phyloP scores from a whole-genome alignment of 1,140 invertebrate genomes.

The Doryteuthis pealeii region DNA sequence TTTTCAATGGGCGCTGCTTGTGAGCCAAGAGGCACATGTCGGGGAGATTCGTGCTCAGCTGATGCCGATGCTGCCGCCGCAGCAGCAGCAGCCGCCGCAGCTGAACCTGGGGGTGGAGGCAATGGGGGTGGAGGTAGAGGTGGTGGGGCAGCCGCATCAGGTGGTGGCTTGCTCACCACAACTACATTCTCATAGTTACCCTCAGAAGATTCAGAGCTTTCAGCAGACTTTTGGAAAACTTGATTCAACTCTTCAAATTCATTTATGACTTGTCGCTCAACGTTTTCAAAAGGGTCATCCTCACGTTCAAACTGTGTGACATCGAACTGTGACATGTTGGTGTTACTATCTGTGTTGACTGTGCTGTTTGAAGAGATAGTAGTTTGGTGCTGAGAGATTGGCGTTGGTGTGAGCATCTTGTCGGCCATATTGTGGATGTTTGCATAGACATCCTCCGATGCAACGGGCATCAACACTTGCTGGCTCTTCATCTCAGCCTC shows the following conservation, averaged over 20 bases:
- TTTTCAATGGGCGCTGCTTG: background rate
- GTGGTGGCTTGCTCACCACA: background rate
- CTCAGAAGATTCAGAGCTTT: conserved; percentile 14
- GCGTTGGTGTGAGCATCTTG: conserved; percentile 37
- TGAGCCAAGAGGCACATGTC: background rate
- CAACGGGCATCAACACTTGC: conserved; percentile 6
- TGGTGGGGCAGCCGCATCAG: conserved; percentile 1
- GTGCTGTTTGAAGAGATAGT: background rate
- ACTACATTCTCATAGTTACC: background rate
- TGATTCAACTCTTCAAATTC: conserved; percentile 42
- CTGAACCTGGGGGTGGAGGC: background rate
- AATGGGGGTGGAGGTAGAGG: background rate
- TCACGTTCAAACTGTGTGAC: conserved; percentile 44
- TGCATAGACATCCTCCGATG: conserved; percentile 19
- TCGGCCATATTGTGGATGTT: conserved; percentile 26
- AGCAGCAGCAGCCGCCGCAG: background rate
- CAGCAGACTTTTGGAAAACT: conserved; percentile 22
- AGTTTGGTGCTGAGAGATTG: conserved; percentile 8
- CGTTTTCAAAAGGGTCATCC: conserved; percentile 45
- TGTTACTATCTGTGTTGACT: conserved; percentile 2
- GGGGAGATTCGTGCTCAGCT: background rate
- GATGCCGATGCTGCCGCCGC: background rate
- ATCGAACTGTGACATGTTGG: conserved; percentile 26
- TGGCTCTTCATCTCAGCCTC: conserved; percentile 11
- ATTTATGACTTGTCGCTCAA: conserved; percentile 44